Evolutionary conservation across 2,888 invertebrate species (phyloP), one percentile per base, ranked within the genome.

Genomic region (Morpho helenor): DNA sequence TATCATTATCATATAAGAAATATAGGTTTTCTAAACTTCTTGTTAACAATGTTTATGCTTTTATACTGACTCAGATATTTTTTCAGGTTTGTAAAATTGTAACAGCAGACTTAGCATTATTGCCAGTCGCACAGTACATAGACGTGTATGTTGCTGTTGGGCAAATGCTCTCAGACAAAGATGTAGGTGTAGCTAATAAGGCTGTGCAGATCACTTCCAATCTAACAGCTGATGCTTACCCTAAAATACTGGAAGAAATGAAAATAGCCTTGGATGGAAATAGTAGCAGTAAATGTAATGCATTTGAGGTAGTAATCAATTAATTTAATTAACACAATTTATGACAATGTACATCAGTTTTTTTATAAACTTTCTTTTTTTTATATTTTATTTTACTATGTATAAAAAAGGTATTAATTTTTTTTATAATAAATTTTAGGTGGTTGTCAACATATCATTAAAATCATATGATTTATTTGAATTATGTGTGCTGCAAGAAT

Each of bases 201-300:
- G 93, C 94, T 23, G 86, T 92, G 57, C 74, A 84, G 8, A 88
- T 94, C 51, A 84, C 95, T 46, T 91, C 74, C 55, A 82, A 69
- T 73, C 80, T 72, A 90, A 93, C 66, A 58, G 67, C 82, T 52
- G 77, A 94, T 44, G 92, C 93, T 48, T 91, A 92, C 49, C 84
- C 91, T 1, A 86, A 90, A 68, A 78, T 93, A 8, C 72, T 94
- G 52, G 84, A 92, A 23, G 87, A 91, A 66, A 87, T 94, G 71
- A 89, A 91, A 61, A 91, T 92, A 64, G 87, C 93, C 8, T 81
- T 95, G 70, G 77, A 88, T 10, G 85, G 85, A 62, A 92, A 85
- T 70, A 94, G 93, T 66, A 91, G 92, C 53, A 82, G 93, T 56
- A 91, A 93, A 67, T 94, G 95, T 73, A 92, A 96, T 74, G 91